Base-by-base conservation (phyloP, 1,140 invertebrate genomes). In the Neotoxoptera formosana region DNA sequence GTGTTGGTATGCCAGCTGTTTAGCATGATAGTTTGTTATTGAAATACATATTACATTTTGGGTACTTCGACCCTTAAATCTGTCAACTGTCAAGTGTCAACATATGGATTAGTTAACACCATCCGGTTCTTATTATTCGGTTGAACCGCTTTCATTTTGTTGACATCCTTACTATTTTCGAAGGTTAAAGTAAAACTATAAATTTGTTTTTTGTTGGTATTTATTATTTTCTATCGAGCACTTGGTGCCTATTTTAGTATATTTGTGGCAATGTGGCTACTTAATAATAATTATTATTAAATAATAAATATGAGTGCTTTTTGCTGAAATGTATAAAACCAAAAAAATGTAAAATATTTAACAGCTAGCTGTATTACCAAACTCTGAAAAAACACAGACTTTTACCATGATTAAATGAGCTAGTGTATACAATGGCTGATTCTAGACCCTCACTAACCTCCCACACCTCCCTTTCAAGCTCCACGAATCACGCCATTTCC, bases 51-150 rank as follows among this genome's bases (percentile, higher is more conserved):
- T 6, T 76, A 76, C 60, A 76, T 76, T n/a, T 76, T 76, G 14
- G n/a, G 60, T 76, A 76, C n/a, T 76, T n/a, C 60, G 17, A 76
- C 30, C 60, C 60, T 76, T 76, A 76, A 76, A 76, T 76, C 60
- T 76, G 60, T 76, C 60, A 76, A 76, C 30, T n/a, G n/a, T 76
- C 60, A 76, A 76, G 60, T 76, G 30, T 76, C 60, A 76, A 76
- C 60, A 76, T 23, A 76, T 76, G 60, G 60, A 76, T 76, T 76
- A 76, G 60, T 76, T 76, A n/a, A 76, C n/a, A 14, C 30, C 60
- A 76, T 76, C 30, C 60, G 30, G 60, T 76, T 34, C 4, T 76
- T 53, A 17, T 53, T 53, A 53, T n/a, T 76, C n/a, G 14, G 60
- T 30, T n/a, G 14, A 34, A 76, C 14, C n/a, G n/a, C 60, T 76